phyloP scores from a whole-genome alignment of 2,113 vertebrate species.

The Vireo altiloquus region DNA sequence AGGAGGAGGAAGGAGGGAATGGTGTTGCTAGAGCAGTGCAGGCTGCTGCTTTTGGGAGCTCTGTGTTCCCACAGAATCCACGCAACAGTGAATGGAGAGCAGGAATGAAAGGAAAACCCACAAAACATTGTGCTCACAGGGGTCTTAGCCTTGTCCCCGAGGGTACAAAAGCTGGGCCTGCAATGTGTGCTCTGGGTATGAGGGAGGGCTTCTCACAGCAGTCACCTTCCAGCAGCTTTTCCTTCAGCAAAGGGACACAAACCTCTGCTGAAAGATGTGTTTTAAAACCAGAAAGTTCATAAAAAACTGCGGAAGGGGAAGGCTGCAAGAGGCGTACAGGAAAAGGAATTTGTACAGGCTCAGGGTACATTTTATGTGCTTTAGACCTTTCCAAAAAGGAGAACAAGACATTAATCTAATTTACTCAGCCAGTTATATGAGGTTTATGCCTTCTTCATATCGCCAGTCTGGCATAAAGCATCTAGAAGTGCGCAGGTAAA shows the following conservation, averaged over 20 bases:
- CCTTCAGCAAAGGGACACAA: not conserved
- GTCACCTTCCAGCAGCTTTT: not conserved
- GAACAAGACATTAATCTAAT: constrained; percentile 45
- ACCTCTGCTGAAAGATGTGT: not conserved
- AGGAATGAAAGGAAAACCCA: not conserved
- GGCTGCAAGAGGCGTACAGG: not conserved
- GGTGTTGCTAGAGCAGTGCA: not conserved
- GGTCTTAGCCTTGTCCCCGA: not conserved
- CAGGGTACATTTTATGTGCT: constrained; percentile 28
- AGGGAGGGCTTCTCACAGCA: not conserved
- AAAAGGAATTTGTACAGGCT: not conserved
- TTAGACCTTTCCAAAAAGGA: constrained; percentile 21
- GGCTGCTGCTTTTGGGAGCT: not conserved
- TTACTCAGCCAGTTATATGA: constrained; percentile 25
- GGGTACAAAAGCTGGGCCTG: not conserved
- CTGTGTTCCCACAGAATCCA: not conserved
- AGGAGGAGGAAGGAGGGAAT: not conserved
- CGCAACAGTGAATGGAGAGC: not conserved
- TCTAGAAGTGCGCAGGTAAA: constrained; percentile 6
- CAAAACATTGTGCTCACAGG: not conserved
- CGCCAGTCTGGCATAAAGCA: constrained; percentile 31
- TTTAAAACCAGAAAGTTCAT: not conserved
- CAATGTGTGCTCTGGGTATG: fast-evolving
- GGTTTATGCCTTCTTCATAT: constrained; percentile 28
- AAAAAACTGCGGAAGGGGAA: not conserved